phyloP scores from a whole-genome alignment of 2,888 invertebrate species.

The Steromphala cineraria region DNA sequence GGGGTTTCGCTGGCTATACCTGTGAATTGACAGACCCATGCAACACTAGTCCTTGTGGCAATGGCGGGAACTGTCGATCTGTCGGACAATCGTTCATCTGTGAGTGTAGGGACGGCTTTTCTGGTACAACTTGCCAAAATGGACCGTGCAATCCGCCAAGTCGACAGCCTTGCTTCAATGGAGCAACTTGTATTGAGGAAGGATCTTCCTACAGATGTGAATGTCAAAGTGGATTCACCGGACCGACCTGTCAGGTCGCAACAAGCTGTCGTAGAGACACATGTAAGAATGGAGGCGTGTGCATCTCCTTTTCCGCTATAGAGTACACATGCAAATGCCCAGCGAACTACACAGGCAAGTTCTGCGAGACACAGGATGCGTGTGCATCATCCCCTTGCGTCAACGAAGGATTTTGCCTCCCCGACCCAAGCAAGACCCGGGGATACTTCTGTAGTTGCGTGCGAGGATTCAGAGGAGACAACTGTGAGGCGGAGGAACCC shows the following conservation, averaged over 20 bases:
- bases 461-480: background rate
- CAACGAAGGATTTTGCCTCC: background rate
- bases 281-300: conserved; percentile 19
- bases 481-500: background rate
- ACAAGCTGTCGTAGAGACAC: conserved; percentile 4
- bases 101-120: conserved; percentile 7
- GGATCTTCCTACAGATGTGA: conserved; percentile 1
- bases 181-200: background rate
- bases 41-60: conserved; percentile 4
- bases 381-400: background rate
- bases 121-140: conserved; percentile 1
- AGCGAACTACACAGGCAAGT: background rate
- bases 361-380: background rate
- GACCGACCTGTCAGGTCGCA: conserved; percentile 14
- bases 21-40: conserved; percentile 12
- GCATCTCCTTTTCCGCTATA: background rate
- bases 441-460: background rate
- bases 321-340: background rate
- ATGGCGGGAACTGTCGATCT: background rate
- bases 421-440: background rate
- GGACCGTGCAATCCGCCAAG: background rate
- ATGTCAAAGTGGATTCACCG: conserved; percentile 18
- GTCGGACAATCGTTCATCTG: background rate
- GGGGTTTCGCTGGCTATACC: conserved; percentile 4
- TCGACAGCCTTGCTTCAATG: background rate